phyloP scores from a whole-genome alignment of 1,140 invertebrate genomes.

The Ericerus pela region DNA sequence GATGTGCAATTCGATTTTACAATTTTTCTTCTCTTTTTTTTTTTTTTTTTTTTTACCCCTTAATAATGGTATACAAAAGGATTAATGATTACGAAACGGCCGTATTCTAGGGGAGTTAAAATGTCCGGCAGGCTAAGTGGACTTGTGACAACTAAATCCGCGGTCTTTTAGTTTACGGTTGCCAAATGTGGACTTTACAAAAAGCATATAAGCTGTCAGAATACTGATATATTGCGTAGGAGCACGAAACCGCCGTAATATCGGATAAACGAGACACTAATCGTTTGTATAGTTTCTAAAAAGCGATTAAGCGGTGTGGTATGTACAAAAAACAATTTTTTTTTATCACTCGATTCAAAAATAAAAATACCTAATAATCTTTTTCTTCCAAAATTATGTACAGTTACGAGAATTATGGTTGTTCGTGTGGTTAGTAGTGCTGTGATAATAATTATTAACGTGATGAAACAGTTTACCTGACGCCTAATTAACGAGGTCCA shows the following conservation, averaged over 20 bases:
- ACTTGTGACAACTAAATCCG: slow-evolving; percentile 7
- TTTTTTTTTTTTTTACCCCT: neutral
- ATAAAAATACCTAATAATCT: too few relatives aligned
- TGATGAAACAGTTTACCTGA: slow-evolving; percentile 42
- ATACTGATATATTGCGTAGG: slow-evolving; percentile 4
- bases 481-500: slow-evolving; percentile 62
- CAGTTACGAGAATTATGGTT: too few relatives aligned
- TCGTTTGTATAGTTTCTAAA: neutral
- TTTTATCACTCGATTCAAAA: too few relatives aligned
- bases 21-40: slow-evolving; percentile 15
- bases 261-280: neutral
- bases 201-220: slow-evolving; percentile 7
- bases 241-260: slow-evolving; percentile 2
- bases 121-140: slow-evolving; percentile 11
- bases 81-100: neutral
- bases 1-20: too few relatives aligned
- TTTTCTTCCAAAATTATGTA: too few relatives aligned
- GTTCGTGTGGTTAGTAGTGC: too few relatives aligned
- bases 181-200: slow-evolving; percentile 6
- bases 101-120: slow-evolving; percentile 12
- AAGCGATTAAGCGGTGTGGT: too few relatives aligned
- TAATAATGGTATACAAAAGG: neutral
- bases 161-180: neutral
- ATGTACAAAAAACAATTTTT: too few relatives aligned
- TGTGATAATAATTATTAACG: too few relatives aligned